Conservation (phyloP, 2,113 vertebrate species). For the Terrapene triunguis region DNA sequence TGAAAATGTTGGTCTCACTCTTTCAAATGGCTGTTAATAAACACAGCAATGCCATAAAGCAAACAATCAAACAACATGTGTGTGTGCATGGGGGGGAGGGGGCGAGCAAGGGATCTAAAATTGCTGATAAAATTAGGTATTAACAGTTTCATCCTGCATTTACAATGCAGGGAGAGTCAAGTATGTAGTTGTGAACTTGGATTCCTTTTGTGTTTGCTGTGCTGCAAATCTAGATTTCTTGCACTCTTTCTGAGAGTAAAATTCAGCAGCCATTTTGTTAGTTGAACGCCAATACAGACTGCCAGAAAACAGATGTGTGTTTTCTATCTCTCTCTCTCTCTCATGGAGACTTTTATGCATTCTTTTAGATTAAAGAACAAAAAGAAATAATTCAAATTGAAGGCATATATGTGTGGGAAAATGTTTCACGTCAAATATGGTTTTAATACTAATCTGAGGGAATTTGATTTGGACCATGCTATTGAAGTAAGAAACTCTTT, state of each 20-base stretch:
- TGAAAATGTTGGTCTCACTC: not conserved
- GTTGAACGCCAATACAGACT: not conserved
- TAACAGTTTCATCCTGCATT: not conserved
- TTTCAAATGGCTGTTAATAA: not conserved
- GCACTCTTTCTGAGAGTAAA: not conserved
- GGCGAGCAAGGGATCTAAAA: not conserved
- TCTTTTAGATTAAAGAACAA: too few relatives aligned
- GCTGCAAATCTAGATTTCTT: not conserved
- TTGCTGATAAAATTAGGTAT: not conserved
- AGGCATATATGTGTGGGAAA: not conserved
- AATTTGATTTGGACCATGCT: not conserved
- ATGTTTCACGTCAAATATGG: not conserved
- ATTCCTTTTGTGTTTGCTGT: not conserved
- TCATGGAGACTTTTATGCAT: not conserved
- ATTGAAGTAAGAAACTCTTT: not conserved
- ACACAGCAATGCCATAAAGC: not conserved
- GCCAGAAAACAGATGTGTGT: not conserved
- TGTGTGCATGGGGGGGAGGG: not conserved
- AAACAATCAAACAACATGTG: not conserved
- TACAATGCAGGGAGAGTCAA: not conserved
- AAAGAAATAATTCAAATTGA: not conserved
- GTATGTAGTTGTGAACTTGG: not conserved
- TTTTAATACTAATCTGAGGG: not conserved
- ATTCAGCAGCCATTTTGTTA: not conserved
- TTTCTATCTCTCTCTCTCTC: not conserved